A percentile compares a stretch with the other conserved stretches of the same genome.
phyloP scores from a whole-genome alignment of 2,888 invertebrate genomes.

The Lysandra coridon region DNA sequence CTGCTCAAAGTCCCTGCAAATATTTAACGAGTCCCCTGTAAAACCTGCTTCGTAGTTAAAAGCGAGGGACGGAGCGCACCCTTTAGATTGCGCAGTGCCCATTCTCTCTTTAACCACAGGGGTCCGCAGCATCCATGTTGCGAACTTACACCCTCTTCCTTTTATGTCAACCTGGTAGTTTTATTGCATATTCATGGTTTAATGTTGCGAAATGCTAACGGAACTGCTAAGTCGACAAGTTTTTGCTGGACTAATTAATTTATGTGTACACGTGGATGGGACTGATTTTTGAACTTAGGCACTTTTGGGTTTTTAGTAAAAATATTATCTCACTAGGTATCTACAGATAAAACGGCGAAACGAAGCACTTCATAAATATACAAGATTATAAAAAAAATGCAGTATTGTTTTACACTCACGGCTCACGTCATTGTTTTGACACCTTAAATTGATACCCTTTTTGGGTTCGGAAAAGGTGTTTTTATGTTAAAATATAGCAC shows the following conservation, averaged over 20 bases:
- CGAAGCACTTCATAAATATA: too few relatives aligned
- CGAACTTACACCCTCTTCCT: slow-evolving; percentile 59
- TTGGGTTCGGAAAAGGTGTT: background rate
- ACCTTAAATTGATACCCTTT: background rate
- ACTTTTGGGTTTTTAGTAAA: background rate
- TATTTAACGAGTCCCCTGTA: slow-evolving; percentile 38
- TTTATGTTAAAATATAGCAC: background rate
- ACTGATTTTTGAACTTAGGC: background rate
- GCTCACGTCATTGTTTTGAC: too few relatives aligned
- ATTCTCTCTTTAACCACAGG: slow-evolving; percentile 61
- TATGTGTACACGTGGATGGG: background rate
- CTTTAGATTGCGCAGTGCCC: slow-evolving; percentile 34
- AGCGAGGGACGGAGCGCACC: slow-evolving; percentile 37
- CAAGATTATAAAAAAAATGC: background rate
- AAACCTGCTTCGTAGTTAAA: slow-evolving; percentile 17
- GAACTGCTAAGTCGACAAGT: background rate
- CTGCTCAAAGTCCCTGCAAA: slow-evolving; percentile 36
- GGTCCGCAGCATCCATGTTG: slow-evolving; percentile 69
- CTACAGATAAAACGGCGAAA: background rate
- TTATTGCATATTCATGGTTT: slow-evolving; percentile 75
- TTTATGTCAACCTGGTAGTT: slow-evolving; percentile 69
- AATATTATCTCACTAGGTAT: background rate
- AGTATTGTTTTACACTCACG: background rate
- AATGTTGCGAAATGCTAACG: slow-evolving; percentile 39
- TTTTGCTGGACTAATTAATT: background rate